These are phyloP conservation scores for Galagoides demidoff DNA, from an alignment of 2,797 vertebrate genomes.

Conservation along the genomic window DNA sequence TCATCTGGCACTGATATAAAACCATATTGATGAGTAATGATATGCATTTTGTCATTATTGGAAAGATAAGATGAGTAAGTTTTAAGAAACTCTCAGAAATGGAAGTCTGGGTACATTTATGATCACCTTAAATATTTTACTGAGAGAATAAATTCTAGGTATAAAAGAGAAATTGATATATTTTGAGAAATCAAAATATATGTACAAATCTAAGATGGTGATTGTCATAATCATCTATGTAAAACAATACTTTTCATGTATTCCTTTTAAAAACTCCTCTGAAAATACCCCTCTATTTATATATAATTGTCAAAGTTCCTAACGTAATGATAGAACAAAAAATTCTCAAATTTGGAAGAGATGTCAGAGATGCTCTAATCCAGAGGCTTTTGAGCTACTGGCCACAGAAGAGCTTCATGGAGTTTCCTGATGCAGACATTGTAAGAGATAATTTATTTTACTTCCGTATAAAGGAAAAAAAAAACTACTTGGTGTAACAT, in stretches of 20 bases:
- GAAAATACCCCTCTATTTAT: not conserved
- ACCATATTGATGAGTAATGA: constrained; percentile 5
- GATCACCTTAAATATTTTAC: not conserved
- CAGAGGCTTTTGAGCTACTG: no score
- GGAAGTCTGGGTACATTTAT: not conserved
- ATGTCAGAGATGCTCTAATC: not conserved
- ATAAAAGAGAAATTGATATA: no score
- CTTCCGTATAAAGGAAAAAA: not conserved
- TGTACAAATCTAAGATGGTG: not conserved
- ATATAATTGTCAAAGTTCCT: not conserved
- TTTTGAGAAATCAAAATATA: not conserved
- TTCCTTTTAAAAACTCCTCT: not conserved
- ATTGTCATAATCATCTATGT: not conserved
- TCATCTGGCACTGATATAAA: constrained; percentile 14
- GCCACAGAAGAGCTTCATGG: not conserved
- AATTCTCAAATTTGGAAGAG: not conserved
- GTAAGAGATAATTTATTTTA: not conserved
- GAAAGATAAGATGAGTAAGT: not conserved
- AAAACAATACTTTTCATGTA: not conserved
- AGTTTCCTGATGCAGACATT: not conserved
- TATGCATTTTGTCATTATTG: not conserved
- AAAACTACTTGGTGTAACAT: not conserved
- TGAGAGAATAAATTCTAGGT: not conserved
- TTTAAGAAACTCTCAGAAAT: not conserved
- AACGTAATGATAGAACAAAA: not conserved